Evolutionary conservation across 2,797 vertebrate species (phyloP), one percentile per base, ranked within the genome.

Genomic region (Gambelia wislizenii): DNA sequence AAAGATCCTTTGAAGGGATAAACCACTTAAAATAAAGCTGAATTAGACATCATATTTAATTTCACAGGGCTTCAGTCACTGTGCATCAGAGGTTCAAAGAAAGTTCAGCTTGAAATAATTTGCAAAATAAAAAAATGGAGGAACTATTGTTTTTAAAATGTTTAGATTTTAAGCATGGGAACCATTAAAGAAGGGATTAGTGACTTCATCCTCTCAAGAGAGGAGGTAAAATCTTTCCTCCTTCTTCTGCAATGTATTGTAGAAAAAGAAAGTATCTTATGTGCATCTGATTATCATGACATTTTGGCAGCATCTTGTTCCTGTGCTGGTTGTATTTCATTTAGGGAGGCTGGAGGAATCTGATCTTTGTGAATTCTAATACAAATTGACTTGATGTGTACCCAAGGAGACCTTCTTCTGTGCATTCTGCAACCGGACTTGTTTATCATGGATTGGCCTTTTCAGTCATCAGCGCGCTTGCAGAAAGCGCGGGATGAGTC

Each of bases 81-180:
- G 83, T n/a, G 75, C 76, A 87, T 86, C 7, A 9, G 10, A 16
- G n/a, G 85, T 87, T 92, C 91, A 93, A 84, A 64, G 70, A 33
- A 94, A 92, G 92, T 94, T 93, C 92, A 86, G 2, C 54, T 86
- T 85, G 61, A 92, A 92, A 87, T 6, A 91, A 93, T 87, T 81
- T 61, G 67, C 82, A n/a, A 52, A 79, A 84, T 81, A 83, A 54
- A 3, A 80, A 54, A 3, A 80, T 84, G n/a, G 64, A 6, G 4
- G 89, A 91, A 91, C 83, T 39, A 87, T 25, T 14, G 39, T 87
- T 61, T 81, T 90, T 75, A 84, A 94, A 90, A 81, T 81, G 78
- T 91, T 75, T 83, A 83, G 83, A 64, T 56, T 56, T 30, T 30
- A 84, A 87, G 33, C 56, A 49, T 84, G 67, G 14, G 39, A 8